Evolutionary conservation across 2,797 vertebrate genomes (phyloP), one percentile per base, ranked within the genome.

Genomic region (Onychomys torridus): DNA sequence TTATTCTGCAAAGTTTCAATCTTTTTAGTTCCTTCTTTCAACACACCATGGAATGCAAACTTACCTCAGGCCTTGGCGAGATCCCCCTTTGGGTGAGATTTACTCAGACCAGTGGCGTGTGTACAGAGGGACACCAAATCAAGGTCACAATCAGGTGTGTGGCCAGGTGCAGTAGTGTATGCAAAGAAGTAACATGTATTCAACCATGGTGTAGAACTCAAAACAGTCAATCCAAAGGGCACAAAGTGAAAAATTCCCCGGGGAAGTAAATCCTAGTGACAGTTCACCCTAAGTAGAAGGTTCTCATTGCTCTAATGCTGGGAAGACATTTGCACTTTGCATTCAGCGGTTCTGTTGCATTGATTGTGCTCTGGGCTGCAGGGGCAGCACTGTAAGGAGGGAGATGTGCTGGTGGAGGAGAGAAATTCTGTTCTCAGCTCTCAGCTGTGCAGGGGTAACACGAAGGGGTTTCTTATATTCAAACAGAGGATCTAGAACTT

Each of bases 271-370:
- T 57, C 52, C 67, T n/a, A 34, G 59, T 5, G 32, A 92, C 52
- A 75, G 0, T 43, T 90, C 25, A 43, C 71, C 77, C 37, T 29
- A 10, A 61, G 6, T 12, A 13, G 0, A 81, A n/a, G 52, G 46
- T 34, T 34, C 34, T 82, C 4, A 16, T 25, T 93, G 27, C 27
- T 93, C 52, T 81, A 83, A 76, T 84, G 75, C 81, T 78, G 49
- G 61, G 77, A 76, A 69, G 86, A 91, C 40, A 89, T 91, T 94
- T 89, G 25, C 73, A 86, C 73, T 91, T 93, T 78, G 59, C 79
- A 94, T 49, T 93, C 3, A 78, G 79, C 75, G 63, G 55, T 3
- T 17, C 55, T 75, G 40, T 29, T 78, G 61, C 63, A 13, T 19
- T 91, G 87, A 67, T 63, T 27, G 5, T 67, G 34, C 57, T 37